Conservation (phyloP, 2,888 invertebrate species). For the Mesochorus sp. region DNA sequence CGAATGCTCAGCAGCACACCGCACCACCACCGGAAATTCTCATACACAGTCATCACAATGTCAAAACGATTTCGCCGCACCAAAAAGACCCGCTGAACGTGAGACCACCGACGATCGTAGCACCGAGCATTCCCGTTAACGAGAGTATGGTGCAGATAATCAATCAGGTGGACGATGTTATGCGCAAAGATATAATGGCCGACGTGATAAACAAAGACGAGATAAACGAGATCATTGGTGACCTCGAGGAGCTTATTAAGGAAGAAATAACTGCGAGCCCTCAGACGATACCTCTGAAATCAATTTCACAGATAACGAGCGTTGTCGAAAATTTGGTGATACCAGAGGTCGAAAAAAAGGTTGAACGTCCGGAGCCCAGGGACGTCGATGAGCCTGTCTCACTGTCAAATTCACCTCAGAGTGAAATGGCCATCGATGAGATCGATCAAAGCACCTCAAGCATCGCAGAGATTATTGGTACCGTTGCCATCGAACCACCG, state of each 20-base stretch:
- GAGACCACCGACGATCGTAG: conserved; percentile 35
- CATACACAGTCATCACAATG: conserved; percentile 10
- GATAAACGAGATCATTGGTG: conserved; percentile 80
- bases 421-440: conserved; percentile 83
- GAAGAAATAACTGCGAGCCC: conserved; percentile 79
- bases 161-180: conserved; percentile 78
- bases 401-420: conserved; percentile 82
- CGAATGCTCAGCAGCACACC: conserved; percentile 63
- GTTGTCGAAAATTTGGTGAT: conserved; percentile 66
- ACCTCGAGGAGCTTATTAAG: conserved; percentile 80
- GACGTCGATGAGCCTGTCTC: conserved; percentile 82
- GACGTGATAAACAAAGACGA: conserved; percentile 80
- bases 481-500: conserved; percentile 75
- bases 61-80: conserved; percentile 45
- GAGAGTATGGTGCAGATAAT: conserved; percentile 78
- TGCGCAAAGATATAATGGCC: conserved; percentile 77
- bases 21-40: conserved; percentile 46
- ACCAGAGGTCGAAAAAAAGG: conserved; percentile 54
- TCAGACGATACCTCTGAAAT: conserved; percentile 54
- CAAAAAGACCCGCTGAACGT: conserved; percentile 56
- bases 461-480: conserved; percentile 83
- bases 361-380: conserved; percentile 79
- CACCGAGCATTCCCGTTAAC: conserved; percentile 67
- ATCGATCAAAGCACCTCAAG: conserved; percentile 84
- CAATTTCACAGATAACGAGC: conserved; percentile 60